phyloP scores from a whole-genome alignment of 1,140 invertebrate genomes.

The Maconellicoccus hirsutus region DNA sequence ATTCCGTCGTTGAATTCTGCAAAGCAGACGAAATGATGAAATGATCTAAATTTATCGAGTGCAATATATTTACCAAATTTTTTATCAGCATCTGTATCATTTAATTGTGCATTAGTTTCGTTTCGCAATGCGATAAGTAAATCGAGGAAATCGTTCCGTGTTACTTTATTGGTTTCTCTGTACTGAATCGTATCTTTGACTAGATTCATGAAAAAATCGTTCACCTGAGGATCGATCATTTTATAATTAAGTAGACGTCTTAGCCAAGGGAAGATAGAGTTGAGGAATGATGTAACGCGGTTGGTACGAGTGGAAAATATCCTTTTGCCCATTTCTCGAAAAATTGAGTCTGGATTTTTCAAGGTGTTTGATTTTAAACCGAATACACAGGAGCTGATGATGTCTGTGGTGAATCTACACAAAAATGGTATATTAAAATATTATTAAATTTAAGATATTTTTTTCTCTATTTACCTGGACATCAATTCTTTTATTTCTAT shows the following conservation, averaged over 20 bases:
- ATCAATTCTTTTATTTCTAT: not conserved
- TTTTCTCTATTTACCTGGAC: not conserved
- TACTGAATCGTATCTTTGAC: slow-evolving; percentile 31
- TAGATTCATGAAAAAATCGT: slow-evolving; percentile 31
- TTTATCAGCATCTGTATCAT: not conserved
- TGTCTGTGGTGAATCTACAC: slow-evolving; percentile 36
- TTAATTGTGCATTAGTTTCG: not conserved
- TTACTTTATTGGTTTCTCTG: slow-evolving; percentile 29
- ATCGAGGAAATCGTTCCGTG: slow-evolving; percentile 35
- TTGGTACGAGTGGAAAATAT: slow-evolving; percentile 16
- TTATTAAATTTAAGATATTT: not conserved
- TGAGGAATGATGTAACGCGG: slow-evolving; percentile 17
- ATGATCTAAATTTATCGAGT: too few species aligned
- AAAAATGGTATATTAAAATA: too few species aligned
- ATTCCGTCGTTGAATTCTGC: slow-evolving; percentile 25
- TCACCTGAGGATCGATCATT: slow-evolving; percentile 26
- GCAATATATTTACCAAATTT: not conserved
- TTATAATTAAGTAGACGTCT: slow-evolving; percentile 16
- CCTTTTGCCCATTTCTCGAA: slow-evolving; percentile 24
- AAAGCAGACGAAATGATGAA: too few species aligned
- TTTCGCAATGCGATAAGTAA: slow-evolving; percentile 37
- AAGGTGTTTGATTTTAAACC: slow-evolving; percentile 34
- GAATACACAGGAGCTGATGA: slow-evolving; percentile 37
- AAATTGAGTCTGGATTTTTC: slow-evolving; percentile 33
- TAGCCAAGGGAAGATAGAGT: slow-evolving; percentile 15